Evolutionary conservation across 2,113 vertebrate genomes (phyloP), one percentile per base, ranked within the genome.

Genomic region (Hiodon tergisus): DNA sequence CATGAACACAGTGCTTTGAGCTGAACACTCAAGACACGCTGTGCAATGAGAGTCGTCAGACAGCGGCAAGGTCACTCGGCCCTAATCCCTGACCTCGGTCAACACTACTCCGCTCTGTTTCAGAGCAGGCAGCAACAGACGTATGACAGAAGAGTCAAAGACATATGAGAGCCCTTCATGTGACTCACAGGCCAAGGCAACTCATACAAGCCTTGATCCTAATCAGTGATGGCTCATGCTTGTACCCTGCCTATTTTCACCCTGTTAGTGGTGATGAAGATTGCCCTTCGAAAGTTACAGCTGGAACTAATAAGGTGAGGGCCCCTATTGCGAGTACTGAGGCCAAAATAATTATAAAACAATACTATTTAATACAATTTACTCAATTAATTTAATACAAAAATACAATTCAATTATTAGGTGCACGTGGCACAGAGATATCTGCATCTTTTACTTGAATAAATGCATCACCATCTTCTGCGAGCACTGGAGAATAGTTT

Each of bases 61-160:
- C 65, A 50, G 46, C 31, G 5, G 31, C 17, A n/a, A 6, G 5
- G 8, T 68, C 10, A 75, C 67, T 59, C 69, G 67, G 47, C 62
- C 74, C 48, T 76, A 67, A 76, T 58, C 74, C 54, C 50, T 76
- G 67, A 69, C 46, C 67, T 48, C 74, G 70, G 17, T 54, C 59
- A 60, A 54, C 48, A 5, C 55, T 54, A 13, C 16, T 50, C 73
- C 16, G 13, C 51, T 54, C n/a, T 54, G 72, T 65, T 47, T 6
- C 16, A 13, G 16, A 50, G 57, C 66, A 69, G 57, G 53, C 47
- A 69, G 51, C 50, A 6, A 62, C 13, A 61, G 54, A 75, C 65
- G 5, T 48, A 31, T 63, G 47, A 62, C 48, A 63, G 17, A n/a
- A 63, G 17, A 8, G 61, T 10, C 13, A 5, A 31, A 14, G 14